Conservation (phyloP, 2,113 vertebrate species). For the Corythornis vintsioides region DNA sequence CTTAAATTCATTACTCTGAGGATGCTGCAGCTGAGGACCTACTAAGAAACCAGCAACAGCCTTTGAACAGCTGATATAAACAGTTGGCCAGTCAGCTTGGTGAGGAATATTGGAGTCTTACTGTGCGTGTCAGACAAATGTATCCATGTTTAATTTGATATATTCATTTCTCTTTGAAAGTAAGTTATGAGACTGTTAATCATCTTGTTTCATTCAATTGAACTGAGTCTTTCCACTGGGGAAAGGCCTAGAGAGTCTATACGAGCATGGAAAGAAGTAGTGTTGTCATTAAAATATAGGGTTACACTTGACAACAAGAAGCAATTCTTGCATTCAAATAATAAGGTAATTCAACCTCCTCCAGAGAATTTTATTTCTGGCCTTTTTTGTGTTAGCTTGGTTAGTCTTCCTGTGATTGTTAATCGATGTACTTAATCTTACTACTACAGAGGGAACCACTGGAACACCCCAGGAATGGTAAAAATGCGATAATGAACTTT, state of each 20-base stretch:
- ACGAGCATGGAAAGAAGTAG: neutral
- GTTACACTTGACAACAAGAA: neutral
- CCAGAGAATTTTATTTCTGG: neutral
- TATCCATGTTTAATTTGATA: neutral
- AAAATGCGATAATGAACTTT: neutral
- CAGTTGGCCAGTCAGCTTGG: neutral
- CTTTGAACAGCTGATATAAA: neutral
- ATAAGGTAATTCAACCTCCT: neutral
- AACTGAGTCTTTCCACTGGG: neutral
- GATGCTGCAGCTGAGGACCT: neutral
- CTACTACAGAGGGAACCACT: neutral
- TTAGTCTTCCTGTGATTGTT: neutral
- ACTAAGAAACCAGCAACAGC: neutral
- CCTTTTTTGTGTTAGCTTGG: neutral
- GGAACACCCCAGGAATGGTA: neutral
- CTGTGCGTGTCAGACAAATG: neutral
- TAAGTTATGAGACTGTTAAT: neutral
- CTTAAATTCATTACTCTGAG: neutral
- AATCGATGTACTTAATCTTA: slow-evolving; percentile 23
- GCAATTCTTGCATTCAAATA: neutral
- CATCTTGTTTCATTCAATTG: neutral
- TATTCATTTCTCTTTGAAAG: neutral
- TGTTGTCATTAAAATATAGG: neutral
- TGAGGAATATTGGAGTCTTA: neutral
- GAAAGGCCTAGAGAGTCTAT: neutral